Base-by-base conservation (phyloP, 2,888 invertebrate genomes). In the Melitaea athalia region DNA sequence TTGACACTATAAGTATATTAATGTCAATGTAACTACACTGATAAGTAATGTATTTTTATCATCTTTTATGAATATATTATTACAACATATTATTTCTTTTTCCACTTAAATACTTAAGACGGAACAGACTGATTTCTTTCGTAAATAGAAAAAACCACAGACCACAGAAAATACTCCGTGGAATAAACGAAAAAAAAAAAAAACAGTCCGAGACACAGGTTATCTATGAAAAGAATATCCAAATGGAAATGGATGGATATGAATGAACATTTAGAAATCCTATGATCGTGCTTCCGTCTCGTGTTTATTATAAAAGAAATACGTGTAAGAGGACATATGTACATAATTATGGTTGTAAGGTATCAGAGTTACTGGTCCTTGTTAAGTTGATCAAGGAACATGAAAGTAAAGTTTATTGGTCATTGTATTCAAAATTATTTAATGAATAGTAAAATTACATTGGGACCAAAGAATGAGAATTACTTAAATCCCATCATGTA, bases 401-500 rank as follows among this genome's bases (percentile, higher is more conserved):
- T 49, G 14, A 49, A 1, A n/a, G 14, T n/a, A n/a, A 14, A n/a
- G 53, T 55, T 33, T 14, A 55, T 55, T 31, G 33, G 14, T 53
- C 53, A 55, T 55, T 55, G 53, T 55, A 55, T 55, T 33, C 53
- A 55, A 55, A 55, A 55, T 11, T 7, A 55, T 12, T 55, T 8
- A 24, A 52, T 24, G 4, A 8, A 11, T 24, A 52, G 10, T 24
- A 24, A 6, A 11, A 11, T 11, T 11, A 52, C 5, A 11, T 31
- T 24, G 11, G 24, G 12, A 24, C 12, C 0, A 14, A 2, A 33
- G 1, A 14, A 53, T 6, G 14, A 31, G 14, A 33, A 33, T 6
- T 24, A 24, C 1, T 24, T 38, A 7, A 38, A 8, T 38, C 38
- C 38, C 38, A 38, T 38, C 38, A 38, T 8, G 7, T 14, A 7